Conservation (phyloP, 35 echinoderm and acorn worm genomes). For the Lytechinus variegatus region DNA sequence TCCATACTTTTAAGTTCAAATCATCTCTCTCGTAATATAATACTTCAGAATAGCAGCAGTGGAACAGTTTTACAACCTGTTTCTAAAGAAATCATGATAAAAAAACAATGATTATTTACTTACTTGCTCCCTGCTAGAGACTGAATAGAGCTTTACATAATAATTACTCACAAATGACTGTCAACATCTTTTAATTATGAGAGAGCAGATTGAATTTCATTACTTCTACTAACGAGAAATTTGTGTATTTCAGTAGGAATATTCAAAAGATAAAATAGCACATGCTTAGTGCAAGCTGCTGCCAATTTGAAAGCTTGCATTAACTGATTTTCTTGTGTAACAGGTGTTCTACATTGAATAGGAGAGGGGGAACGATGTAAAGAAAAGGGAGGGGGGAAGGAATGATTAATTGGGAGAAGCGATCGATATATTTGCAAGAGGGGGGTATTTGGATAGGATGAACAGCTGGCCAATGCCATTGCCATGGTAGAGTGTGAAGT, state of each 20-base stretch:
- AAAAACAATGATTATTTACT: not conserved
- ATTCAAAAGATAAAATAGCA: not conserved
- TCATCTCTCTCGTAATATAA: not conserved
- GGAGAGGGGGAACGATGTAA: not conserved
- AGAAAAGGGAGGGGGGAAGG: not conserved
- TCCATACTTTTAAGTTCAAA: not conserved
- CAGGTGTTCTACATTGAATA: not conserved
- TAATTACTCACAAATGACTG: not conserved
- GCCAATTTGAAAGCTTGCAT: not conserved
- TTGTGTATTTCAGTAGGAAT: not conserved
- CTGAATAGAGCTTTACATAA: not conserved
- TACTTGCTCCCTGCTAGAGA: not conserved
- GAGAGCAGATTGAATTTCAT: too few species aligned
- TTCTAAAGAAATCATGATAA: not conserved
- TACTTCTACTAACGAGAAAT: not conserved
- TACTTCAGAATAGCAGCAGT: not conserved
- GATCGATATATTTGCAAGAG: not conserved
- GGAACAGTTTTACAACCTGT: not conserved
- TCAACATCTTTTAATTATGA: not conserved
- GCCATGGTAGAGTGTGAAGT: not conserved
- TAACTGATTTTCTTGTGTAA: not conserved
- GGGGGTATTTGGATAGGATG: not conserved
- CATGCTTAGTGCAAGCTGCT: not conserved
- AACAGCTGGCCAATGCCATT: not conserved
- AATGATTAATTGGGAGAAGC: not conserved